Percentiles rank a stretch among this genome's conserved stretches.
Evolutionary conservation across 2,888 invertebrate species (phyloP).

Genomic region (Melanargia galathea): DNA sequence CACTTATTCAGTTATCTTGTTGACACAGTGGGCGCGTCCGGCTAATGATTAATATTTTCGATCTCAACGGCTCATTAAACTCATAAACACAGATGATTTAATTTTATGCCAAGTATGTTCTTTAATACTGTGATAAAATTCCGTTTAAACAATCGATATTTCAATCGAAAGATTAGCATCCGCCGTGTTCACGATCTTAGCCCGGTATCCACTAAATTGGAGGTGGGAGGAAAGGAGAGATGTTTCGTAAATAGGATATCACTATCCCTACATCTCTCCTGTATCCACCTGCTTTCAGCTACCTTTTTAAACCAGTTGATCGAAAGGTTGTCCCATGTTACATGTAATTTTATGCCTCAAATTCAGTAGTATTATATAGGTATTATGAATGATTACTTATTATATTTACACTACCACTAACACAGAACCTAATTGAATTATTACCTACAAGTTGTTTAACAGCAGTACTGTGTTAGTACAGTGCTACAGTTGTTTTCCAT

Average conservation of each 20-base stretch:
- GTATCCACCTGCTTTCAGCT: not conserved
- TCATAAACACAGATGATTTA: not conserved
- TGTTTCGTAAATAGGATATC: too few relatives aligned
- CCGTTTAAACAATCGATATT: too few relatives aligned
- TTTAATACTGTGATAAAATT: too few relatives aligned
- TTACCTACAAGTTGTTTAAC: not conserved
- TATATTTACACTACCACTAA: not conserved
- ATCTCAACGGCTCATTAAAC: not conserved
- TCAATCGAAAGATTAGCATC: not conserved
- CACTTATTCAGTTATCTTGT: not conserved
- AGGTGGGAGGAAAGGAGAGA: too few relatives aligned
- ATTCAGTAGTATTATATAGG: not conserved
- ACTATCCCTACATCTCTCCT: too few relatives aligned
- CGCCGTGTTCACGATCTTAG: too few relatives aligned
- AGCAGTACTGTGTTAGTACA: not conserved
- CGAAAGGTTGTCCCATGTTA: too few relatives aligned
- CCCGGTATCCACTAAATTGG: too few relatives aligned
- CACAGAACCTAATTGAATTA: not conserved
- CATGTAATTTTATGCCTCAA: not conserved
- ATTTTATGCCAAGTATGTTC: not conserved
- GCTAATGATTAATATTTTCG: not conserved
- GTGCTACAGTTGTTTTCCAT: not conserved
- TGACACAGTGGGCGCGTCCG: slow-evolving; percentile 1
- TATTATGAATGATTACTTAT: not conserved
- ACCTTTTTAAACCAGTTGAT: not conserved